A percentile compares a stretch with the other conserved stretches of the same genome.
These are phyloP conservation scores for Beris chalybata DNA, from an alignment of 2,888 invertebrate species.

Conservation along the genomic window DNA sequence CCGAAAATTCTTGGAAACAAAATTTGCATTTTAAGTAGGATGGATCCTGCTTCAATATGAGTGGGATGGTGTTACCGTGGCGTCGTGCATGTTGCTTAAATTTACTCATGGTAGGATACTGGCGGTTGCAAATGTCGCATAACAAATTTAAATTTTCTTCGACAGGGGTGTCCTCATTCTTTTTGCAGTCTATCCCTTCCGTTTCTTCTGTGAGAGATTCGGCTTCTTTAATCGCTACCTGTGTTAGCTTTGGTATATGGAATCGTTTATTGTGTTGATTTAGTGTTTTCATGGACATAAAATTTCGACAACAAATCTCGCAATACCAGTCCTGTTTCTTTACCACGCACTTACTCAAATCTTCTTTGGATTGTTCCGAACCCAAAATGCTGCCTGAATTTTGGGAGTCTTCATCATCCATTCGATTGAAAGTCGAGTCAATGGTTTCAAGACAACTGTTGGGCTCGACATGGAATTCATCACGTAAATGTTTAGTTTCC, in stretches of 20 bases:
- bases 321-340: background rate
- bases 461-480: background rate
- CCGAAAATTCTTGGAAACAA: constrained; percentile 37
- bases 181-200: too few species aligned
- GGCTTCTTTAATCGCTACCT: too few species aligned
- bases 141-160: background rate
- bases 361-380: too few species aligned
- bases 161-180: too few species aligned
- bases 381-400: too few species aligned
- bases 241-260: too few species aligned
- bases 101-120: background rate
- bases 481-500: constrained; percentile 13
- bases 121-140: constrained; percentile 5
- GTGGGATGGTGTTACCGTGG: constrained; percentile 2
- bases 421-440: background rate
- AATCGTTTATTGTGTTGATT: too few species aligned
- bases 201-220: too few species aligned
- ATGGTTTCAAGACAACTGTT: too few species aligned
- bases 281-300: too few species aligned
- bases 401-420: background rate
- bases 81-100: background rate
- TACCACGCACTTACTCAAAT: too few species aligned
- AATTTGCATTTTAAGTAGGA: constrained; percentile 35
- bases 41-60: constrained; percentile 1
- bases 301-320: background rate